Base-by-base conservation (phyloP, 2,888 invertebrate species). In the Thyatira batis region DNA sequence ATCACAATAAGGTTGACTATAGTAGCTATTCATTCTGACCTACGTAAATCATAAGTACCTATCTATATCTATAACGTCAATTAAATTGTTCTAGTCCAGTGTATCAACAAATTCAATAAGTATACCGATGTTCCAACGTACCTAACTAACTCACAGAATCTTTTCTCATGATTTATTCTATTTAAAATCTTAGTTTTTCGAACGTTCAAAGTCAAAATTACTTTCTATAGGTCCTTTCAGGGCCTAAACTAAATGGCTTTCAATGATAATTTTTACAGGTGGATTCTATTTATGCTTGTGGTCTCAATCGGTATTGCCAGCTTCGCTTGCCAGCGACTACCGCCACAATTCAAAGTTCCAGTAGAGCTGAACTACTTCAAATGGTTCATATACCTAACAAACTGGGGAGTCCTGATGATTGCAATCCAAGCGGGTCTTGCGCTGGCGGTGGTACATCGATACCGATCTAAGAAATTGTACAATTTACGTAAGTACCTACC, bases 301-400 rank as follows among this genome's bases (percentile, higher is more conserved):
- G 59, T 85, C 3, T 88, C 93, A 64, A 74, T 92, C 9, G 82
- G 74, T 2, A 80, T 93, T 21, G 82, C 92, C 11, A 83, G 92
- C 76, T 92, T 92, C 65, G 76, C 80, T 10, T 85, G 84, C 57
- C 92, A 91, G 64, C 78, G 74, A 1, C 76, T 93, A 43, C 87
- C 91, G 9, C 72, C 70, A 1, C 65, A 72, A 6, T 86, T 90
- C 62, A 73, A 83, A 3, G 86, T 89, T 0, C 84, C 89, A 0
- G 65, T 83, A 23, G 79, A 87, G 59, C 73, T 89, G 33, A 93
- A 92, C 75, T 85, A 89, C 68, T 87, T 89, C 60, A 95, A 94
- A 70, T 96, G 95, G 95, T 92, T 94, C 54, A 95, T 95, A 61
- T 96, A 95, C 79, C 92, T 96, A 69, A 96, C 96, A 10, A 95